phyloP scores from a whole-genome alignment of 2,113 vertebrate species.

The Hippocampus barbouri region DNA sequence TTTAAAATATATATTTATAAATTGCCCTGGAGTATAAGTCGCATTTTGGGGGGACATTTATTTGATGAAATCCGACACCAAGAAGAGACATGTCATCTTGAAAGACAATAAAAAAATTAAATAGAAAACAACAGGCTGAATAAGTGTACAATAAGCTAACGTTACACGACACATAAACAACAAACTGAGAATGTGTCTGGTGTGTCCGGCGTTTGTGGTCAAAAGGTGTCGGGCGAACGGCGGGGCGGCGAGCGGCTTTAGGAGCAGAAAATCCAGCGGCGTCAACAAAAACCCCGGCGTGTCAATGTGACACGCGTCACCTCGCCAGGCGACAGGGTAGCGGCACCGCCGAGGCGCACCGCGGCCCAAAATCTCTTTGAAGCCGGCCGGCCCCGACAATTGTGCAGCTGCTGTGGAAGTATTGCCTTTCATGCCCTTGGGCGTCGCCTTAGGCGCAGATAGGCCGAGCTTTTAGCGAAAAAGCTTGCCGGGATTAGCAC shows the following conservation, averaged over 20 bases:
- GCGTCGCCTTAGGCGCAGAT: slow-evolving; percentile 41
- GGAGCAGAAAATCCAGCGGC: slow-evolving; percentile 62
- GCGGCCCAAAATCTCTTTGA: slow-evolving; percentile 46
- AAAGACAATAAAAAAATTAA: no score
- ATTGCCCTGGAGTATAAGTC: no score
- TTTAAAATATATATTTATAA: no score
- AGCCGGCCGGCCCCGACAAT: slow-evolving; percentile 23
- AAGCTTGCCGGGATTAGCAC: slow-evolving; percentile 51
- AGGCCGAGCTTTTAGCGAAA: slow-evolving; percentile 48
- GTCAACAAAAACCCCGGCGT: slow-evolving; percentile 60
- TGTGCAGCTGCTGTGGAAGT: slow-evolving; percentile 47
- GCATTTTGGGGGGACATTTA: no score
- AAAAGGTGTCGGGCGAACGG: slow-evolving; percentile 54
- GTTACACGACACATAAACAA: no score
- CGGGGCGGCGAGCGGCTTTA: slow-evolving; percentile 47
- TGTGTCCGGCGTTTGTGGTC: slow-evolving; percentile 43
- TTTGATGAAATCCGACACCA: no score
- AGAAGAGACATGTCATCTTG: no score
- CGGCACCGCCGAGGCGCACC: slow-evolving; percentile 38
- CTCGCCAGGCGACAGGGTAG: slow-evolving; percentile 46
- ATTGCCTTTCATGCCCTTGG: slow-evolving; percentile 60
- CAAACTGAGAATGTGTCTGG: slow-evolving; percentile 11
- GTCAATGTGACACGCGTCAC: slow-evolving; percentile 56
- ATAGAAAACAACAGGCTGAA: no score
- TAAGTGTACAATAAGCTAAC: no score